Conservation (phyloP, 2,113 vertebrate species). For the Boleophthalmus pectinirostris region DNA sequence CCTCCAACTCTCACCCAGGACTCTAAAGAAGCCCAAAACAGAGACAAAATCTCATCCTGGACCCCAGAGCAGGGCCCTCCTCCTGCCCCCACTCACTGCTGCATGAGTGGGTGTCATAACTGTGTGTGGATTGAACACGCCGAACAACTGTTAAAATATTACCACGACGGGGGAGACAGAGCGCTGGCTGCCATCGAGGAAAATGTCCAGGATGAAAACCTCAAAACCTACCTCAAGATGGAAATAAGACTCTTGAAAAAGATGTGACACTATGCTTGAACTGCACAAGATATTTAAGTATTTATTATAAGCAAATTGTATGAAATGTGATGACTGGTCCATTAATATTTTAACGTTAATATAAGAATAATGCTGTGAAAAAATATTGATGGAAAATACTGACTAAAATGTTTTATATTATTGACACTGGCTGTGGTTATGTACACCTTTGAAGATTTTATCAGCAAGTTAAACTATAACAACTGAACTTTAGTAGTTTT, state of each 20-base stretch:
- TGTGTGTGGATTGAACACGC: constrained; percentile 91
- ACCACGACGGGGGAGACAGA: constrained; percentile 76
- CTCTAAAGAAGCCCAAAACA: accelerated
- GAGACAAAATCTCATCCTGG: constrained; percentile 5
- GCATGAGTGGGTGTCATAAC: constrained; percentile 91
- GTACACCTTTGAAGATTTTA: too few relatives aligned
- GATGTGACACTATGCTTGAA: constrained; percentile 14
- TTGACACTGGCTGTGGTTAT: neutral
- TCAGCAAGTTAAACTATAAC: too few relatives aligned
- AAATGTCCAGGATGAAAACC: constrained; percentile 84
- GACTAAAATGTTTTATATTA: neutral
- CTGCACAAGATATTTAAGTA: neutral
- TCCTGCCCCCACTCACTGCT: constrained; percentile 84
- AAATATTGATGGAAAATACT: neutral
- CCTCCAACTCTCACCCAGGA: accelerated
- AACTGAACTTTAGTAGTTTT: too few relatives aligned
- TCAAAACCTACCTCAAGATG: constrained; percentile 88
- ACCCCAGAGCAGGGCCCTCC: constrained; percentile 43
- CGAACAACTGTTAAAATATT: constrained; percentile 80
- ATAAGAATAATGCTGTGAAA: neutral
- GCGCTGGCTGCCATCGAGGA: constrained; percentile 84
- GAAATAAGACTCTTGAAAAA: constrained; percentile 85
- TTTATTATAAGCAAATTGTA: neutral
- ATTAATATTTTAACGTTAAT: too few relatives aligned
- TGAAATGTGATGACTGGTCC: neutral